These are phyloP conservation scores for Oreamnos americanus DNA, from an alignment of 2,113 vertebrate species.

Conservation along the genomic window DNA sequence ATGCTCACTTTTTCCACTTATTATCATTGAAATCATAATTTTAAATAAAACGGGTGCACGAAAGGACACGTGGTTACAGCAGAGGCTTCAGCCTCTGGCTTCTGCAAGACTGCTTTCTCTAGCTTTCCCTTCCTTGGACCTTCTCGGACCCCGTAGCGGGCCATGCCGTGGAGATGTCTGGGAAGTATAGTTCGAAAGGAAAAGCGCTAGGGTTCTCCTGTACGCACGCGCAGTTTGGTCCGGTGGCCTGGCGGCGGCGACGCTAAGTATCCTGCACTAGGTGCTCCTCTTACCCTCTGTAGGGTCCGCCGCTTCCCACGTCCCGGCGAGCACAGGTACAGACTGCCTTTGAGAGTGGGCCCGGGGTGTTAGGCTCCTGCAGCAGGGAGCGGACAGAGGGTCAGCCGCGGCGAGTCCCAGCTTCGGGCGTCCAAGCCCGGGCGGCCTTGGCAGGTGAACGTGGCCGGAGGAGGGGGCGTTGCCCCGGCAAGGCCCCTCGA, in stretches of 20 bases:
- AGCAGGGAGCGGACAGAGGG: not conserved
- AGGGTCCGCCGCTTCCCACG: rapidly evolving
- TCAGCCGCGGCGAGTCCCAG: too few relatives aligned
- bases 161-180: not conserved
- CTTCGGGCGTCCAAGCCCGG: rapidly evolving
- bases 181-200: constrained; percentile 37
- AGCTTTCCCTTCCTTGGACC: rapidly evolving
- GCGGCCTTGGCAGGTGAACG: constrained; percentile 7
- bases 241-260: not conserved
- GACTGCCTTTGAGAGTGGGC: too few relatives aligned
- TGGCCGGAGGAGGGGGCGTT: not conserved
- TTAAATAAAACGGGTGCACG: not conserved
- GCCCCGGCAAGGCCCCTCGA: not conserved
- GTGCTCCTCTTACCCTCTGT: rapidly evolving
- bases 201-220: rapidly evolving
- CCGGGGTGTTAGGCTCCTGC: not conserved
- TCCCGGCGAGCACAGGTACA: not conserved
- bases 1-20: not conserved
- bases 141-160: not conserved
- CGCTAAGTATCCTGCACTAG: rapidly evolving
- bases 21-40: not conserved
- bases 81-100: rapidly evolving
- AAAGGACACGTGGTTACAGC: not conserved
- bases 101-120: rapidly evolving
- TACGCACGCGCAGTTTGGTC: not conserved